Conservation (phyloP, 2,113 vertebrate species). For the Phalacrocorax brasilianus region DNA sequence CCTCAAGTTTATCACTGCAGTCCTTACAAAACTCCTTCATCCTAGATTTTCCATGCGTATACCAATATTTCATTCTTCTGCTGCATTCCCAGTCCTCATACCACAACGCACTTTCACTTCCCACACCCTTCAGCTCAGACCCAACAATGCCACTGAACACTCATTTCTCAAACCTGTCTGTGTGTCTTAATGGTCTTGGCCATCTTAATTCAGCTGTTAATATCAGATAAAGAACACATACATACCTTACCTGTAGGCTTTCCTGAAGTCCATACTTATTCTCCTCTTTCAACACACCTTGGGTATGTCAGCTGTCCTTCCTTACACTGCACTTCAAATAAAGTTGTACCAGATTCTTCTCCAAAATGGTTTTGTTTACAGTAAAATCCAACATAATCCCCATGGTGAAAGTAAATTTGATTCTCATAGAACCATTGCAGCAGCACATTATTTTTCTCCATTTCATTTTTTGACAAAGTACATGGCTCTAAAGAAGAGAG, state of each 20-base stretch:
- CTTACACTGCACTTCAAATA: slow-evolving; percentile 71
- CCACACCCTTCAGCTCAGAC: neutral
- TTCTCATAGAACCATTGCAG: slow-evolving; percentile 69
- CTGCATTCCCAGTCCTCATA: neutral
- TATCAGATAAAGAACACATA: neutral
- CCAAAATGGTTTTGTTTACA: slow-evolving; percentile 54
- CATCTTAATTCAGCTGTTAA: neutral
- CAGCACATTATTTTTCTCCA: slow-evolving; percentile 73
- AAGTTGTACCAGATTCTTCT: slow-evolving; percentile 5
- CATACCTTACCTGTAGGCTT: neutral
- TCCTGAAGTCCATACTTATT: slow-evolving; percentile 44
- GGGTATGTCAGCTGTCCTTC: slow-evolving; percentile 68
- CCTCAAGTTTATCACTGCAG: neutral
- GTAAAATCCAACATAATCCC: slow-evolving; percentile 74
- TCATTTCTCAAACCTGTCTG: neutral
- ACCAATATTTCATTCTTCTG: neutral
- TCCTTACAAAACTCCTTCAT: neutral
- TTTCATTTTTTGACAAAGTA: slow-evolving; percentile 66
- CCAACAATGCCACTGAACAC: neutral
- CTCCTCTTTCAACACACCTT: slow-evolving; percentile 44
- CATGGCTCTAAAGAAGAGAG: slow-evolving; percentile 71
- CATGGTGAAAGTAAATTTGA: slow-evolving; percentile 70
- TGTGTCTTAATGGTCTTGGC: neutral
- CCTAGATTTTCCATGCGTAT: rapidly evolving
- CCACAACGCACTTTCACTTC: neutral